These are phyloP conservation scores for Alentia gelatinosa DNA, from an alignment of 2,888 invertebrate species.

Conservation along the genomic window DNA sequence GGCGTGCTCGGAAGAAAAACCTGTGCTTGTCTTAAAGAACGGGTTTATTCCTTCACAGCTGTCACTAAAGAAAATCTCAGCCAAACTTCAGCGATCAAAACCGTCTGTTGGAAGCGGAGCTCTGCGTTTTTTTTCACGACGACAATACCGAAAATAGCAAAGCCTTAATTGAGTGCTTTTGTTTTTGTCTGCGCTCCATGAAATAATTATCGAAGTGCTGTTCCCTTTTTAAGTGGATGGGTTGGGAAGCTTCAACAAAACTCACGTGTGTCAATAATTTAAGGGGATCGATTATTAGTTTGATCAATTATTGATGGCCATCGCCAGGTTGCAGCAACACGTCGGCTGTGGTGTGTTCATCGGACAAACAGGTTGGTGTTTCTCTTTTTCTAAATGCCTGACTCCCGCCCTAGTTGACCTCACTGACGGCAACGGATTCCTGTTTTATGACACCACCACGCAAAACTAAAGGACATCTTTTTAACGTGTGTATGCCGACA, in stretches of 20 bases:
- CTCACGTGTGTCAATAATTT: constrained; percentile 24
- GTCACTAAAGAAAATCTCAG: not conserved
- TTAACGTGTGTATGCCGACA: too few species aligned
- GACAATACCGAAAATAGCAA: not conserved
- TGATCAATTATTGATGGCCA: constrained; percentile 11
- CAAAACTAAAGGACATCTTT: too few species aligned
- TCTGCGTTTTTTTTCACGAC: not conserved
- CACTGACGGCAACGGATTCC: not conserved
- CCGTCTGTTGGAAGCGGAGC: not conserved
- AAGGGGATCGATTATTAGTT: not conserved
- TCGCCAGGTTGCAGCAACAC: not conserved
- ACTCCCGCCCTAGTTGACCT: not conserved
- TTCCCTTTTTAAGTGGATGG: not conserved
- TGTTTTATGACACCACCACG: not conserved
- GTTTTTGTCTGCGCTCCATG: not conserved
- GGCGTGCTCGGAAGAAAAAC: not conserved
- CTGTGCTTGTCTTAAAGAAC: not conserved
- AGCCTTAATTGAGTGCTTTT: constrained; percentile 1
- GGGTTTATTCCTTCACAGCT: not conserved
- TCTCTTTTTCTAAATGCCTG: too few species aligned
- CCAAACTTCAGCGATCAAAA: not conserved
- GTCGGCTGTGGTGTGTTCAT: not conserved
- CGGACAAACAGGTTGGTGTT: not conserved
- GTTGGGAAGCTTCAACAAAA: not conserved
- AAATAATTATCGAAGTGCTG: not conserved